A percentile compares a stretch with the other conserved stretches of the same genome.
Conservation (phyloP, 2,888 invertebrate species). For the Stratiomys singularior region DNA sequence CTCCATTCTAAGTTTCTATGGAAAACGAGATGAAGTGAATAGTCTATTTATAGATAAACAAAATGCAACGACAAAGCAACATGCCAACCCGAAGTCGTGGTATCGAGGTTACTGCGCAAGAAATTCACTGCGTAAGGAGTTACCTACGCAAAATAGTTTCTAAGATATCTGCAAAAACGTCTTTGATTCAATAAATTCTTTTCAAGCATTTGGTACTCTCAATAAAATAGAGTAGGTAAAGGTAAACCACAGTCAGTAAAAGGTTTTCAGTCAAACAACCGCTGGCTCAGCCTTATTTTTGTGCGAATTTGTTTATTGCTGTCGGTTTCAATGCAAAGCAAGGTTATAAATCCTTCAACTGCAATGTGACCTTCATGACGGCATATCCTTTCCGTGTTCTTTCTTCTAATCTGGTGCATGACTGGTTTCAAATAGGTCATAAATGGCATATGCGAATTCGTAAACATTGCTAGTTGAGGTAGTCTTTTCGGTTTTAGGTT, state of each 20-base stretch:
- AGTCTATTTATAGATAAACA: too few relatives aligned
- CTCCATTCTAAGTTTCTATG: too few relatives aligned
- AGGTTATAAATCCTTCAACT: neutral
- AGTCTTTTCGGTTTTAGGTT: too few relatives aligned
- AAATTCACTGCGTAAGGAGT: too few relatives aligned
- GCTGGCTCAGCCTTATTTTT: neutral
- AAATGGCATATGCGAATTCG: slow-evolving; percentile 13
- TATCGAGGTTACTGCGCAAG: too few relatives aligned
- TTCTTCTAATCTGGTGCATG: neutral
- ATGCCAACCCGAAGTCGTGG: too few relatives aligned
- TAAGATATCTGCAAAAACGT: too few relatives aligned
- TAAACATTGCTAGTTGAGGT: neutral
- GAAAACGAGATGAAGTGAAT: too few relatives aligned
- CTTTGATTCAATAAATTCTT: too few relatives aligned
- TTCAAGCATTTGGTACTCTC: neutral
- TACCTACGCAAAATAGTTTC: too few relatives aligned
- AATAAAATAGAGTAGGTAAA: neutral
- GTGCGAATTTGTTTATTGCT: neutral
- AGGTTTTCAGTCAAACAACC: neutral
- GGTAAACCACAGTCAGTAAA: neutral
- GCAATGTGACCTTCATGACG: neutral
- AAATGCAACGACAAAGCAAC: too few relatives aligned
- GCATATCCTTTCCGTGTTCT: slow-evolving; percentile 10
- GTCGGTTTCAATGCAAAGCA: neutral
- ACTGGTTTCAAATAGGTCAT: slow-evolving; percentile 5